Conservation (phyloP, 1,140 invertebrate genomes). For the Saccostrea glomerata region DNA sequence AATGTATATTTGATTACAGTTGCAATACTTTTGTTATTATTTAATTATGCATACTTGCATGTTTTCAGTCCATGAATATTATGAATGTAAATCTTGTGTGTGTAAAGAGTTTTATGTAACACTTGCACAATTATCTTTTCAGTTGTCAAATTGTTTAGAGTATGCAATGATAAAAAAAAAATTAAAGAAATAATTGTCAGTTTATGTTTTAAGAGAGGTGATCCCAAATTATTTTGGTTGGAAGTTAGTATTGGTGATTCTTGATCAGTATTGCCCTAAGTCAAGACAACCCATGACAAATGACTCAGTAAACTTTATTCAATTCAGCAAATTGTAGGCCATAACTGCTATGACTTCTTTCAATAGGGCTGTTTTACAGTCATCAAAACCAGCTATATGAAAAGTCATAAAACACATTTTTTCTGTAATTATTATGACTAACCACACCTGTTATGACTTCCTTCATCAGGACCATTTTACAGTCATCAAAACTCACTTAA, state of each 20-base stretch:
- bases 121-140: neutral
- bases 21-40: constrained; percentile 15
- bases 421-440: neutral
- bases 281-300: too few relatives aligned
- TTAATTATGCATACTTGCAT: neutral
- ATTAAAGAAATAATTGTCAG: too few relatives aligned
- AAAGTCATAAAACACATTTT: neutral
- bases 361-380: too few relatives aligned
- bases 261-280: neutral
- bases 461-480: too few relatives aligned
- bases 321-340: too few relatives aligned
- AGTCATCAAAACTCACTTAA: too few relatives aligned
- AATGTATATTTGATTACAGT: neutral
- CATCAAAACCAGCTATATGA: too few relatives aligned
- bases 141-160: neutral
- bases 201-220: neutral
- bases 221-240: neutral
- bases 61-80: neutral
- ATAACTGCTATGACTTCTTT: too few relatives aligned
- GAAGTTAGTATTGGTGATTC: neutral
- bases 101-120: neutral
- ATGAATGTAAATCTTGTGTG: neutral
- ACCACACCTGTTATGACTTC: too few relatives aligned
- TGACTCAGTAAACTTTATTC: too few relatives aligned
- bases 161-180: neutral